phyloP scores from a whole-genome alignment of 2,797 vertebrate genomes.

The Gorsachius magnificus region DNA sequence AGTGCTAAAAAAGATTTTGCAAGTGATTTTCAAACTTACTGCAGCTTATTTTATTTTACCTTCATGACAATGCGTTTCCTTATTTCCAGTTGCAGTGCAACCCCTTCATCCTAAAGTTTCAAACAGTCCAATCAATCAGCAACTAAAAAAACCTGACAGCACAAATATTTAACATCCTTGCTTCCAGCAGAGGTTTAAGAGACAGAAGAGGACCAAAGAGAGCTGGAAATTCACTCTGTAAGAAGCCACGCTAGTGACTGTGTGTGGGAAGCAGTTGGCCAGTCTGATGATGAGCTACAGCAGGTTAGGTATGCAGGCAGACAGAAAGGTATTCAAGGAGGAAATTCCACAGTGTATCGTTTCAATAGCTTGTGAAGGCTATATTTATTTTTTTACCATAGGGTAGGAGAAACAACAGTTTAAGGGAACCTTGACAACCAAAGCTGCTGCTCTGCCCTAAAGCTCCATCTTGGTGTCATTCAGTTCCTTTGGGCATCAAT shows the following conservation, averaged over 20 bases:
- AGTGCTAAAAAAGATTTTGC: background rate
- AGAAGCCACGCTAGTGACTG: background rate
- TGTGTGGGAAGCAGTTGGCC: background rate
- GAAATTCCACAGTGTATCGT: background rate
- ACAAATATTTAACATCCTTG: background rate
- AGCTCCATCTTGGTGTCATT: background rate
- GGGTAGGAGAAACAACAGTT: background rate
- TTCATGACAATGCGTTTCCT: background rate
- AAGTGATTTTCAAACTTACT: background rate
- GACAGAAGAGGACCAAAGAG: background rate
- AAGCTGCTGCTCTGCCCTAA: background rate
- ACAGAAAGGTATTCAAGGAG: background rate
- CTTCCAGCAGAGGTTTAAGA: background rate
- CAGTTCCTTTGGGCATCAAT: background rate
- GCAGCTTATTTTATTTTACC: background rate
- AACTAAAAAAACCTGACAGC: background rate
- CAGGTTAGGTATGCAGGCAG: background rate
- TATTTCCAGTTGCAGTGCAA: background rate
- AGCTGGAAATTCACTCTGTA: background rate
- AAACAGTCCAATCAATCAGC: background rate
- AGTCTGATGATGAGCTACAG: background rate
- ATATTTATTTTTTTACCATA: background rate
- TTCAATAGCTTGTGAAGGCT: background rate
- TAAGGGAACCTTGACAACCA: background rate
- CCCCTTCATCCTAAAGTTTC: background rate